These are phyloP conservation scores for Liasis olivaceus DNA, from an alignment of 2,797 vertebrate genomes.

Conservation along the genomic window DNA sequence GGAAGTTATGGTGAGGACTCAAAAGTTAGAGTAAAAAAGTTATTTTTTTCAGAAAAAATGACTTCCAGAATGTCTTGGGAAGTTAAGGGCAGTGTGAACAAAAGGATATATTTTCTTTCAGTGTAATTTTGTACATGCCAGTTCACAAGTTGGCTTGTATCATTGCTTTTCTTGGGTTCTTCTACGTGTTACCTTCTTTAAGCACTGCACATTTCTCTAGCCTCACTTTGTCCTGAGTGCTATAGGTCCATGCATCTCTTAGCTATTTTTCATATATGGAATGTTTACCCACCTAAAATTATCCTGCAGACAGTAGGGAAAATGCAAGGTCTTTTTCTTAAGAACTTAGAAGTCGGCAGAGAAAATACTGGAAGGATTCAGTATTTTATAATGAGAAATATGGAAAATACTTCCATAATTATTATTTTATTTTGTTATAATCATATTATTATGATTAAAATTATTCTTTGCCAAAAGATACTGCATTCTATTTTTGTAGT, in stretches of 20 bases:
- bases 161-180: background rate
- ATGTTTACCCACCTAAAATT: background rate
- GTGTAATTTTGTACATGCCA: background rate
- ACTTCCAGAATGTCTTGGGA: background rate
- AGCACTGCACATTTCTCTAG: background rate
- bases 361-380: background rate
- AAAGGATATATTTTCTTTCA: background rate
- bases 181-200: background rate
- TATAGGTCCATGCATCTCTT: too few relatives aligned
- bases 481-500: too few relatives aligned
- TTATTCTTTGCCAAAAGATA: background rate
- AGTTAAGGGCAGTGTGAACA: background rate
- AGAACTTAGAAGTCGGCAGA: background rate
- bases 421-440: too few relatives aligned
- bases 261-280: too few relatives aligned
- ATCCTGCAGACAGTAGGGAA: background rate
- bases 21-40: background rate
- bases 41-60: background rate
- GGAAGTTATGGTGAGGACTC: constrained; percentile 90
- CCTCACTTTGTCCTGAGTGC: background rate
- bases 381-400: background rate
- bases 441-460: too few relatives aligned
- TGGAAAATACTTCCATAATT: too few relatives aligned
- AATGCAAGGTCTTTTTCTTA: background rate
- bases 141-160: background rate